Evolutionary conservation across 2,888 invertebrate genomes (phyloP), one percentile per base, ranked within the genome.

Genomic region (Graphium colonna): DNA sequence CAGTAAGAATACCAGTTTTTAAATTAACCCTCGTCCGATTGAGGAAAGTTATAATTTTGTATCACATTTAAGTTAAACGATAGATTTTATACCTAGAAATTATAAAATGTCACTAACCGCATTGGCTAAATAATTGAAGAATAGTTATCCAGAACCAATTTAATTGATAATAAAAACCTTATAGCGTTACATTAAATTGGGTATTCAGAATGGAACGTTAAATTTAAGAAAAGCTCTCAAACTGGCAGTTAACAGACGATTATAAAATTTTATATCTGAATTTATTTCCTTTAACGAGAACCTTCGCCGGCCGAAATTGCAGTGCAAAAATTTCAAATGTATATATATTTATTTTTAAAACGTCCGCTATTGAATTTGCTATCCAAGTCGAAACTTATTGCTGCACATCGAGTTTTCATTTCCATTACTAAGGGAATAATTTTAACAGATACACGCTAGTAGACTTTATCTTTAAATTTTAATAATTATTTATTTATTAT

Each of bases 201-300:
- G 58, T 60, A 63, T 62, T 64, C 57, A 60, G 61, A 51, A 60
- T 55, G 57, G 57, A 55, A 58, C 58, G 59, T 63, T 57, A 64
- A 64, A 64, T 60, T 55, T 58, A 52, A 45, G 38, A 48, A 48
- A 59, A 54, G 58, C 64, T 64, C 67, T 64, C 60, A 58, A 61
- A 59, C 52, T 42, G 55, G 62, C 66, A 62, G 65, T 68, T 68
- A 68, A 68, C 66, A 62, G 66, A 63, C 65, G 61, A 64, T 68
- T 67, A 65, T 64, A 61, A 64, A 65, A 64, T 68, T 67, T 67
- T 67, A 66, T 61, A 63, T 54, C 57, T 59, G 57, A 63, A 66
- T 66, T 66, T 55, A 55, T 55, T 53, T 49, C 40, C 43, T 40
- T 53, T 53, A 49, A 53, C 48, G 43, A 39, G 48, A 31, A 31